phyloP scores from a whole-genome alignment of 1,140 invertebrate genomes.

The Drosophila micromelanica region DNA sequence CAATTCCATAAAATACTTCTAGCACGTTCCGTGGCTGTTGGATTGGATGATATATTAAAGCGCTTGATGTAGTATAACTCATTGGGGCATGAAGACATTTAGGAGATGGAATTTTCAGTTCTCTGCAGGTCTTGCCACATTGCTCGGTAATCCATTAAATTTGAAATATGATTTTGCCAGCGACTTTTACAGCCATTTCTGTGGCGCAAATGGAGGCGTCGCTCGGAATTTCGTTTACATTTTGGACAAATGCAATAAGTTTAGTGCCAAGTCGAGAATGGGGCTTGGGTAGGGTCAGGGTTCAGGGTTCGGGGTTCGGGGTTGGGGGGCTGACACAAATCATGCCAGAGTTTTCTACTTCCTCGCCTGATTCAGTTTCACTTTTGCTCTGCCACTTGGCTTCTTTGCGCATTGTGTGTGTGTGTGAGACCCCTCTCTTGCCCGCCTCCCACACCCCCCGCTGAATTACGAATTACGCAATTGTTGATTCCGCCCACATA shows the following conservation, averaged over 20 bases:
- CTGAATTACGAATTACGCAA: constrained; percentile 33
- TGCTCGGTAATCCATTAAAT: constrained; percentile 70
- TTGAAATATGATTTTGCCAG: constrained; percentile 66
- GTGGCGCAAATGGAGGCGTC: constrained; percentile 8
- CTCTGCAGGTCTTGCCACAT: background rate
- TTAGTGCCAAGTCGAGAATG: constrained; percentile 12
- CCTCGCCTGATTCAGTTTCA: constrained; percentile 30
- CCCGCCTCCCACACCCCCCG: background rate
- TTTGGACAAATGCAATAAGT: constrained; percentile 50
- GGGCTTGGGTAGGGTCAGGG: background rate
- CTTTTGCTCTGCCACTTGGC: constrained; percentile 24
- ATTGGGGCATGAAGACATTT: constrained; percentile 43
- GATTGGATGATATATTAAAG: constrained; percentile 17
- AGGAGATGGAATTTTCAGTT: constrained; percentile 14
- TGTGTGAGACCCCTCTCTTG: background rate
- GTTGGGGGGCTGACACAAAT: constrained; percentile 44
- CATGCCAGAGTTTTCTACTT: constrained; percentile 24
- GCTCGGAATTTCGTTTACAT: constrained; percentile 25
- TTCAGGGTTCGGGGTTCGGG: constrained; percentile 3
- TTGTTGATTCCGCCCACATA: constrained; percentile 36
- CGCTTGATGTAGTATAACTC: constrained; percentile 53
- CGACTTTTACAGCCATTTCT: constrained; percentile 14
- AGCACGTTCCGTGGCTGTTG: constrained; percentile 18
- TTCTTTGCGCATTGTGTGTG: background rate
- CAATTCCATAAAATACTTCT: constrained; percentile 15